Percentiles rank a stretch among this genome's conserved stretches.
phyloP scores from a whole-genome alignment of 2,113 vertebrate genomes.

The Pygoscelis adeliae region DNA sequence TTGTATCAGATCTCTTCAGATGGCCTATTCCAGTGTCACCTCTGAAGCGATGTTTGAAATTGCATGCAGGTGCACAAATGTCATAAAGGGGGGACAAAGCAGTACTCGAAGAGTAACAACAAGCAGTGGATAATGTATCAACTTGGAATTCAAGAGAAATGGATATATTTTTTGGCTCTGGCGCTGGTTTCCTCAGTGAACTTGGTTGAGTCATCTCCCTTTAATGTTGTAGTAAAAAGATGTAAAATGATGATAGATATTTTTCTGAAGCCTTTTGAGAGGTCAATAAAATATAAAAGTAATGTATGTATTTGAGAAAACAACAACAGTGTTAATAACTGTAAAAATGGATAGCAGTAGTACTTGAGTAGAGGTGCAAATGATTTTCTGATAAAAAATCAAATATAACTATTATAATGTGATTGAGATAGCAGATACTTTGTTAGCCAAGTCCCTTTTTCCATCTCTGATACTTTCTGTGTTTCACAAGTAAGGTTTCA shows the following conservation, averaged over 20 bases:
- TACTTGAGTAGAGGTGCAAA: constrained; percentile 39
- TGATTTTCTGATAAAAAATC: constrained; percentile 54
- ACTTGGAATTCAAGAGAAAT: not conserved
- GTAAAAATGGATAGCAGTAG: constrained; percentile 30
- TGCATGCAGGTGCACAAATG: not conserved
- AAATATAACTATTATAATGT: constrained; percentile 5
- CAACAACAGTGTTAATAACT: constrained; percentile 40
- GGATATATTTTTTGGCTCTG: not conserved
- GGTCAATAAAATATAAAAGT: not conserved
- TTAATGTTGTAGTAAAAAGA: not conserved
- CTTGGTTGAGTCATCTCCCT: not conserved
- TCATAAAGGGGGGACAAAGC: not conserved
- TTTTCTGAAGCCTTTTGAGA: constrained; percentile 10
- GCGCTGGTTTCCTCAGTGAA: not conserved
- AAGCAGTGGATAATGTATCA: not conserved
- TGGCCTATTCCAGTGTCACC: not conserved
- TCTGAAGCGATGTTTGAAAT: not conserved
- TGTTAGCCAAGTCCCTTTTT: constrained; percentile 9
- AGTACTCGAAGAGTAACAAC: not conserved
- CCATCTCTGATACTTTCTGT: constrained; percentile 35
- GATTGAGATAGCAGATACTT: constrained; percentile 46
- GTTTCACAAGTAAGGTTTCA: constrained; percentile 33
- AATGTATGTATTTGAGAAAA: constrained; percentile 30
- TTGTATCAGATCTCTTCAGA: not conserved
- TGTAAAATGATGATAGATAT: not conserved